Percentiles rank a stretch among this genome's conserved stretches.
Evolutionary conservation across 2,797 vertebrate species (phyloP).

Genomic region (Loris lydekkerianus): DNA sequence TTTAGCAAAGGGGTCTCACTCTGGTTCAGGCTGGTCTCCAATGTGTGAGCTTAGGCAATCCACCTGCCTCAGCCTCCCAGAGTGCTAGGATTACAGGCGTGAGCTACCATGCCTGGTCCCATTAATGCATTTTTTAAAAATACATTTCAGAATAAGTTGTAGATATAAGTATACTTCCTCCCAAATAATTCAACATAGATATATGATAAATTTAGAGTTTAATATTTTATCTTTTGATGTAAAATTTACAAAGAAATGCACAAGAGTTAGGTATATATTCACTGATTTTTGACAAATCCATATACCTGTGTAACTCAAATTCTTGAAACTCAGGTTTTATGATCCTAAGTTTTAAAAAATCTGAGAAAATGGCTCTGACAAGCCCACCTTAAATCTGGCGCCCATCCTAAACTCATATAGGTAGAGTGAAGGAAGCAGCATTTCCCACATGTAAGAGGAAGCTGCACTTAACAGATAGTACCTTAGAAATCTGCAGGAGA

Average conservation of each 20-base stretch:
- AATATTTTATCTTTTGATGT: constrained; percentile 21
- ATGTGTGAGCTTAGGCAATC: too few relatives aligned
- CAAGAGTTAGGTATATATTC: constrained; percentile 44
- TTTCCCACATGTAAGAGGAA: background rate
- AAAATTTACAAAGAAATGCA: constrained; percentile 52
- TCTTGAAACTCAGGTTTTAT: constrained; percentile 32
- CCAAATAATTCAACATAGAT: background rate
- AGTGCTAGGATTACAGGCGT: too few relatives aligned
- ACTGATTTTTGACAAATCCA: constrained; percentile 30
- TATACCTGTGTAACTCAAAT: background rate
- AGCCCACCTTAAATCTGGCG: background rate
- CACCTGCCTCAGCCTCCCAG: too few relatives aligned
- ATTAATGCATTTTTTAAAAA: constrained; percentile 31
- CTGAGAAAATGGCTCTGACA: constrained; percentile 7
- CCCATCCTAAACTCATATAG: background rate
- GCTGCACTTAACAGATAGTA: background rate
- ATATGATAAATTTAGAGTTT: constrained; percentile 14
- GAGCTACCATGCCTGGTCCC: too few relatives aligned
- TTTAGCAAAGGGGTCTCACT: too few relatives aligned
- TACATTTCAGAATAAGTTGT: background rate
- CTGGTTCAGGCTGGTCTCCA: too few relatives aligned
- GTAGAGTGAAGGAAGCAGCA: background rate
- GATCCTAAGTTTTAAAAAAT: background rate
- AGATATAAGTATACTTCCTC: background rate
- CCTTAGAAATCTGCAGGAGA: background rate